Conservation (phyloP, 2,888 invertebrate species). For the Dermolepida albohirtum region DNA sequence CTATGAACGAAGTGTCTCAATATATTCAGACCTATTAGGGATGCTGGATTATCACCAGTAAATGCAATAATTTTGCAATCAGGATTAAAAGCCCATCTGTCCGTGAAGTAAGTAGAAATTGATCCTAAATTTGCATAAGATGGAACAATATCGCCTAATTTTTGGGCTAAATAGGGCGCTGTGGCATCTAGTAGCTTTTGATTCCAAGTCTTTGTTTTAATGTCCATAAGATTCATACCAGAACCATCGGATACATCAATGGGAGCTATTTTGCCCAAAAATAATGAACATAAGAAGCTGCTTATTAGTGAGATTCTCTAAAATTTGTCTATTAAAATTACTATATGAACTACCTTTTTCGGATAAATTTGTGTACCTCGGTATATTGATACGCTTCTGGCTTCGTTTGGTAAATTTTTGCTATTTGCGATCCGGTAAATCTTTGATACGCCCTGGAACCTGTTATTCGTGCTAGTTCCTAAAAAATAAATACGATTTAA, state of each 20-base stretch:
- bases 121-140: conserved; percentile 78
- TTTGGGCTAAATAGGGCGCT: conserved; percentile 78
- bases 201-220: conserved; percentile 82
- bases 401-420: conserved; percentile 82
- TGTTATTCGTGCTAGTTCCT: conserved; percentile 83
- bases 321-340: conserved; percentile 54
- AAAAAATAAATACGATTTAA: conserved; percentile 51
- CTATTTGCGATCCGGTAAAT: conserved; percentile 94
- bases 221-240: conserved; percentile 95
- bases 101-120: conserved; percentile 83
- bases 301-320: conserved; percentile 92
- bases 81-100: conserved; percentile 85
- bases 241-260: conserved; percentile 94
- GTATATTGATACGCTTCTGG: conserved; percentile 79
- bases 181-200: conserved; percentile 79
- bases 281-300: conserved; percentile 90
- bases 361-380: conserved; percentile 65
- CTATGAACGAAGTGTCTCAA: conserved; percentile 38
- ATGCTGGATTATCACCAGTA: conserved; percentile 96
- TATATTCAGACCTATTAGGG: conserved; percentile 74
- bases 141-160: conserved; percentile 81
- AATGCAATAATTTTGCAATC: conserved; percentile 88
- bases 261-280: conserved; percentile 88
- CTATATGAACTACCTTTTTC: conserved; percentile 12
- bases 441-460: conserved; percentile 90